A percentile compares a stretch with the other conserved stretches of the same genome.
Conservation (phyloP, 2,797 vertebrate genomes). For the Protosalanx chinensis region DNA sequence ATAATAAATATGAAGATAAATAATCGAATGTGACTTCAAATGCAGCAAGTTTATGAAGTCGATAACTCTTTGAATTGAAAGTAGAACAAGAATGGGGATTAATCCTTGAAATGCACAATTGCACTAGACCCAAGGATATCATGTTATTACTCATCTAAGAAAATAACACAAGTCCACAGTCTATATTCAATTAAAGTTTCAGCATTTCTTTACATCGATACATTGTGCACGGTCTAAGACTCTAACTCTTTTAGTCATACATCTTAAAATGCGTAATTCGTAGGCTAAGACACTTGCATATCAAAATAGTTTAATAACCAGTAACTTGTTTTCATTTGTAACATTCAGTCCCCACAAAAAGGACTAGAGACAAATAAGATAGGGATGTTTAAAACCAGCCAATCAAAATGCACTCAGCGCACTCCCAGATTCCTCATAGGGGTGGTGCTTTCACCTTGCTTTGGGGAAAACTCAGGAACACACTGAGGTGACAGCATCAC, state of each 20-base stretch:
- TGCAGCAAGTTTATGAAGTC: background rate
- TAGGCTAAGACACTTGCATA: no score
- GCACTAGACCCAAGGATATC: background rate
- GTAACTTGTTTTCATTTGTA: conserved; percentile 24
- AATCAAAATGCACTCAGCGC: conserved; percentile 52
- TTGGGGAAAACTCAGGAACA: conserved; percentile 37
- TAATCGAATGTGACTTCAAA: no score
- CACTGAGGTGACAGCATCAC: conserved; percentile 36
- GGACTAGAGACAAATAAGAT: conserved; percentile 48
- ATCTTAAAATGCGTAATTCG: no score
- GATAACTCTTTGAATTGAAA: background rate
- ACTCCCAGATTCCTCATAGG: conserved; percentile 39
- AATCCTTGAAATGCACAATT: background rate
- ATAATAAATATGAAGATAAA: no score
- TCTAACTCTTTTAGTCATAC: no score
- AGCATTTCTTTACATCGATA: background rate
- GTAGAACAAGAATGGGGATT: background rate
- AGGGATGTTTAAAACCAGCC: conserved; percentile 34
- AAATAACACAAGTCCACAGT: background rate
- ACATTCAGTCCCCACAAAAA: conserved; percentile 4
- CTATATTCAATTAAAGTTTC: conserved; percentile 5
- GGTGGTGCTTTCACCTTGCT: conserved; percentile 17
- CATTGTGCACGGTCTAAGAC: no score
- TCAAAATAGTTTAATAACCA: background rate
- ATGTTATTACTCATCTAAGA: no score